Base-by-base conservation (phyloP, 2,888 invertebrate species). In the Myathropa florea region DNA sequence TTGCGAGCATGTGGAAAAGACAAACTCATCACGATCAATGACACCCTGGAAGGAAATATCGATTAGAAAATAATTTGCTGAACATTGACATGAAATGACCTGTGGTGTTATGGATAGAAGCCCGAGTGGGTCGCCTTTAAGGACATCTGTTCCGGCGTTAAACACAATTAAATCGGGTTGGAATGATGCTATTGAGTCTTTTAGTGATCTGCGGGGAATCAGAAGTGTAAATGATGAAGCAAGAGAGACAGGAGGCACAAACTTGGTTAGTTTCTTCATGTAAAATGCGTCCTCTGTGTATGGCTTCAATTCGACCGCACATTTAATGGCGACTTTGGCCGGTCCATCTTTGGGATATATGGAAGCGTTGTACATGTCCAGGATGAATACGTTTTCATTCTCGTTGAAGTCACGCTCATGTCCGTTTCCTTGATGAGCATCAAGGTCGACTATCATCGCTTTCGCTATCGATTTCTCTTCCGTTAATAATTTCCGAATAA, bases 341-440 rank as follows among this genome's bases (percentile, higher is more conserved):
- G 92, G 92, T 68, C 94, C 93, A 92, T 98, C 98, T 81, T 94
- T 94, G 0, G 98, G 98, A 91, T 97, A 98, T 88, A 98, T 97
- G 72, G 94, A 92, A 60, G 94, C 94, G 92, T 98, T 98, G 92
- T 96, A 98, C 92, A 97, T 95, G 91, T 98, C 98, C 94, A 98
- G 93, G 88, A 98, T 97, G 90, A 96, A 98, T n/a, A 98, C 96
- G 88, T 94, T 94, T 0, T 93, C 92, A 60, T 95, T 94, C 65
- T 94, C 94, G 77, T 95, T 93, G 91, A 97, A 97, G 92, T 98
- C 98, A 14, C 95, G 94, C 90, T 96, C 96, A 91, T 98, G 96
- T 0, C 98, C 98, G 92, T 98, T 98, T 0, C 98, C 98, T 94
- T 98, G 98, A 93, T 98, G 98, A 3, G 98, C 98, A 93, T 98